These are phyloP conservation scores for Pitta sordida DNA, from an alignment of 2,113 vertebrate genomes.

Conservation along the genomic window DNA sequence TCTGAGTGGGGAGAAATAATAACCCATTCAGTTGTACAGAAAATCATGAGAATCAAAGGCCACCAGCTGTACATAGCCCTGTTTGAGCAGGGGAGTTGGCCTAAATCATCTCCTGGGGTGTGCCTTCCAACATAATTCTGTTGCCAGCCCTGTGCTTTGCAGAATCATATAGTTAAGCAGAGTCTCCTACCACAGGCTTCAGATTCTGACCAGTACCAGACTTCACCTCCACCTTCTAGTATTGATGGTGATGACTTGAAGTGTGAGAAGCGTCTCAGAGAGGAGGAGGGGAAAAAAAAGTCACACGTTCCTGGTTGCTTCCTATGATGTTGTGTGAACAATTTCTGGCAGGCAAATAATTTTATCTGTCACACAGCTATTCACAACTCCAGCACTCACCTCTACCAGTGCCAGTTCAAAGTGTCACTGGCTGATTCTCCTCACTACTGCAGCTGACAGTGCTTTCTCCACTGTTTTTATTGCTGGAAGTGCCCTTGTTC, in stretches of 20 bases:
- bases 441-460: not conserved
- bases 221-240: not conserved
- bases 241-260: not conserved
- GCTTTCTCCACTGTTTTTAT: not conserved
- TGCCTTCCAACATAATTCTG: not conserved
- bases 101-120: not conserved
- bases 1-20: not conserved
- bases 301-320: not conserved
- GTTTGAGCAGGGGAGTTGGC: not conserved
- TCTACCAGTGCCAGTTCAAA: not conserved
- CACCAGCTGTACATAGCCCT: not conserved
- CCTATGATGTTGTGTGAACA: not conserved
- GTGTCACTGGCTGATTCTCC: not conserved
- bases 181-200: not conserved
- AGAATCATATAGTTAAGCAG: not conserved
- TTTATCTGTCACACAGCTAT: not conserved
- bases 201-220: not conserved
- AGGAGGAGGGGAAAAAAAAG: rapidly evolving
- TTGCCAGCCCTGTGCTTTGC: not conserved
- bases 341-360: not conserved
- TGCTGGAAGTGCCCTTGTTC: not conserved
- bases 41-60: too few species aligned
- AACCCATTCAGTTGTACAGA: not conserved
- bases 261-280: not conserved
- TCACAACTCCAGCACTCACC: not conserved